A percentile compares a stretch with the other conserved stretches of the same genome.
phyloP scores from a whole-genome alignment of 1,140 invertebrate species.

The Amphibalanus amphitrite region DNA sequence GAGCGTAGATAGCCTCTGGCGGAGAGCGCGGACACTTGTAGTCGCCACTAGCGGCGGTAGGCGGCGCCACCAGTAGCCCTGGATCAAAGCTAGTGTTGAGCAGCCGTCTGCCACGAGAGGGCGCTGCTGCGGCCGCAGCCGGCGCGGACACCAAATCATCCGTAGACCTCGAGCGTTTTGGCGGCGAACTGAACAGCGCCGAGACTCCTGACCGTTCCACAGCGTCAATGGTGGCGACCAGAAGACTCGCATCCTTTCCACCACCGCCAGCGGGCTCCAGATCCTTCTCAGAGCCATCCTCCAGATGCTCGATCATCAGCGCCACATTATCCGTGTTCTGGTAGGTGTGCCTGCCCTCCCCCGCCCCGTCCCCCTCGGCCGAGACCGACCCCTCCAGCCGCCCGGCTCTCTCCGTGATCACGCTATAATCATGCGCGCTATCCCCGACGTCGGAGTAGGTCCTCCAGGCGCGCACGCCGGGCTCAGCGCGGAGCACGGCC shows the following conservation, averaged over 20 bases:
- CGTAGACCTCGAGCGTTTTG: not conserved
- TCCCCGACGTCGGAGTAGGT: constrained; percentile 40
- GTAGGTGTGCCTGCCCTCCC: not conserved
- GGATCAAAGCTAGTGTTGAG: not conserved
- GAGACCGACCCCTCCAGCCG: not conserved
- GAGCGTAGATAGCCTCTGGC: not conserved
- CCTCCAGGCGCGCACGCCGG: constrained; percentile 46
- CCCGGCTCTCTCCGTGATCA: constrained; percentile 11
- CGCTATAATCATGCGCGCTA: constrained; percentile 39
- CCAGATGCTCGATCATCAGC: not conserved
- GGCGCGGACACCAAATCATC: not conserved
- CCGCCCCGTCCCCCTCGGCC: not conserved
- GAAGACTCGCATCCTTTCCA: not conserved
- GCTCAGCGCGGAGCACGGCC: constrained; percentile 43
- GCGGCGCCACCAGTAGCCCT: not conserved
- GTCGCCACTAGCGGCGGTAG: not conserved
- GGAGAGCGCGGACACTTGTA: not conserved
- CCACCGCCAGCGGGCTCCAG: too few species aligned
- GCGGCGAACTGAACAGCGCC: not conserved
- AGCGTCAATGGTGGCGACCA: not conserved
- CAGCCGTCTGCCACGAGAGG: too few species aligned
- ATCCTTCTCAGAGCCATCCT: not conserved
- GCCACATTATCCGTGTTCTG: not conserved
- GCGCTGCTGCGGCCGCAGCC: too few species aligned
- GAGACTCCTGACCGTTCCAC: not conserved